Base-by-base conservation (phyloP, 1,140 invertebrate species). In the Venturia canescens region DNA sequence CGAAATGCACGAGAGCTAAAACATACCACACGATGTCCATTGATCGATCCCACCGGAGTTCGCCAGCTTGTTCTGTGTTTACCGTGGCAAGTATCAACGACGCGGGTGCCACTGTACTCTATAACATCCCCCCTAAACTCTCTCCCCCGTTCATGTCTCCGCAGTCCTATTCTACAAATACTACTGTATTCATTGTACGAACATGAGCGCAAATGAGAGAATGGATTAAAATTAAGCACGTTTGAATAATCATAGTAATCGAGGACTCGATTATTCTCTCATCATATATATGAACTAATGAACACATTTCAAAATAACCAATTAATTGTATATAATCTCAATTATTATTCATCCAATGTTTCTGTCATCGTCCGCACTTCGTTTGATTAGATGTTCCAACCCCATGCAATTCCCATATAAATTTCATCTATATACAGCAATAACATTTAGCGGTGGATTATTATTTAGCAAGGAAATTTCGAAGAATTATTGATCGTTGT, bases 21-120 rank as follows among this genome's bases (percentile, higher is more conserved):
- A 69, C 66, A 69, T 69, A 69, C 66, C 66, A 69, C 60, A 23
- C 66, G 66, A 69, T 69, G 66, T 69, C 66, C 66, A 69, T 69
- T 69, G 66, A 69, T 69, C 66, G 66, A 69, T 69, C 66, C 66
- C 66, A 69, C 29, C 26, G 66, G 66, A 69, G 66, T 69, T 69
- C 21, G 27, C 9, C 9, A 29, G 27, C 26, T 69, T 29, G 26
- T 69, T 31, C 66, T 69, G 66, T 69, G 66, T 69, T 69, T 69
- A 69, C 66, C 66, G 66, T 69, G 66, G 66, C 31, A 69, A 69
- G 66, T 69, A 69, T 69, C 66, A 69, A 69, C 66, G 31, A 31
- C 66, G 60, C 29, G 27, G n/a, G 66, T 69, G 15, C 29, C 66
- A 53, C 50, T 53, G n/a, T 18, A 53, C 50, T 53, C 50, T 21